Base-by-base conservation (phyloP, 1,140 invertebrate species). In the Ectropis grisescens region DNA sequence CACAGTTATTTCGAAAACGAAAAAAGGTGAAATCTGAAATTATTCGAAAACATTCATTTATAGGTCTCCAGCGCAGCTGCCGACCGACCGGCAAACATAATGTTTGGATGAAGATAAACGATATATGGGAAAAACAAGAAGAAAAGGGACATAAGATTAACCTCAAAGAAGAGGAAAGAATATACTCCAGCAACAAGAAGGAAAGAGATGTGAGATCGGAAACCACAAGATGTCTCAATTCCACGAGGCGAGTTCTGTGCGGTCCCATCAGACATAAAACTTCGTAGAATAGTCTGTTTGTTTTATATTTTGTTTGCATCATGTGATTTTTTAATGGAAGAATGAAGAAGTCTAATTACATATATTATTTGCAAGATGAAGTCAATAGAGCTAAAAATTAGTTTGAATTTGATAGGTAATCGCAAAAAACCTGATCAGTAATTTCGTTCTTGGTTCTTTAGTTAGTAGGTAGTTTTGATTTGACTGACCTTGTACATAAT, bases 191-290 rank as follows among this genome's bases (percentile, higher is more conserved):
- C 28, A 23, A 31, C 40, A 38, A 37, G 72, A 37, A 37, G 41
- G 60, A 81, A 65, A 65, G 58, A 51, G 76, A 81, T 47, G 58
- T 30, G 39, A 35, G 59, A 75, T 81, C 72, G 69, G 76, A 78
- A 81, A 81, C 76, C 76, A 81, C 76, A 76, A 76, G 72, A 81
- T 79, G 71, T 81, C 76, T 81, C 69, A 81, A 81, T 81, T 81
- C 74, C 64, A 74, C 64, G 61, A 72, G 61, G 54, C 61, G 51
- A 75, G 57, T 53, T 55, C 61, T 75, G 75, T 75, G 75, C 64
- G 76, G 72, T 78, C 75, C 59, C 56, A 47, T 50, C 64, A 66
- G 61, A 64, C 60, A 68, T 57, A 74, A 65, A 70, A 67, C 54
- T 58, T 65, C 66, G 67, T 75, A 65, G 60, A 68, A 57, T 61